Evolutionary conservation across 1,140 invertebrate genomes (phyloP), one percentile per base, ranked within the genome.

Genomic region (Arion vulgaris): DNA sequence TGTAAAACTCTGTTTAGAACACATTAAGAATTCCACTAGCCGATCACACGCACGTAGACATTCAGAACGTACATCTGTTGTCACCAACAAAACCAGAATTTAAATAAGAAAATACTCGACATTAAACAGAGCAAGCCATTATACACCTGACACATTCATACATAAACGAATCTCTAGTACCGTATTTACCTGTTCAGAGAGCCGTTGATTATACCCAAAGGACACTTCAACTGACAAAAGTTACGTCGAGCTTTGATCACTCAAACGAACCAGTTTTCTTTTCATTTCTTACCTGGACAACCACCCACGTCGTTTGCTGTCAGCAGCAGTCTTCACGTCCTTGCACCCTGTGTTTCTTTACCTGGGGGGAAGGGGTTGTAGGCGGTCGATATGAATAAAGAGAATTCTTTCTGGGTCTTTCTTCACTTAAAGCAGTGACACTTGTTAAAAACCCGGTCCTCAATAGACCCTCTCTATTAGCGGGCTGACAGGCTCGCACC

Each of bases 391-490:
- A 26, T n/a, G 38, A 39, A 39, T 32, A 39, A 15, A 49, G n/a
- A 39, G 38, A 28, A 41, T 39, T 73, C 36, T 73, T 73, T n/a
- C 41, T n/a, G 4, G 39, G 23, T 49, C 26, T 38, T 28, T n/a
- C 41, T n/a, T 32, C 28, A 2, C 0, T 11, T 51, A 2, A 36
- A 38, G 32, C 39, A 26, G 45, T 76, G 74, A 76, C 74, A 76
- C 74, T 76, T 76, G 41, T 76, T n/a, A 28, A 49, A 41, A n/a
- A 51, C 45, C 17, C 26, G 23, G 39, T 7, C 39, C 49, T 53
- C 41, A 76, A 28, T 51, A 57, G 28, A 49, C 13, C 45, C 32
- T 76, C 41, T 76, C 74, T 76, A 76, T 76, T 76, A 76, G 74
- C 74, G n/a, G 49, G 41, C 74, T 76, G 74, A 53, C 74, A 76